Base-by-base conservation (phyloP, 2,888 invertebrate genomes). In the Hypomecis atomaria region DNA sequence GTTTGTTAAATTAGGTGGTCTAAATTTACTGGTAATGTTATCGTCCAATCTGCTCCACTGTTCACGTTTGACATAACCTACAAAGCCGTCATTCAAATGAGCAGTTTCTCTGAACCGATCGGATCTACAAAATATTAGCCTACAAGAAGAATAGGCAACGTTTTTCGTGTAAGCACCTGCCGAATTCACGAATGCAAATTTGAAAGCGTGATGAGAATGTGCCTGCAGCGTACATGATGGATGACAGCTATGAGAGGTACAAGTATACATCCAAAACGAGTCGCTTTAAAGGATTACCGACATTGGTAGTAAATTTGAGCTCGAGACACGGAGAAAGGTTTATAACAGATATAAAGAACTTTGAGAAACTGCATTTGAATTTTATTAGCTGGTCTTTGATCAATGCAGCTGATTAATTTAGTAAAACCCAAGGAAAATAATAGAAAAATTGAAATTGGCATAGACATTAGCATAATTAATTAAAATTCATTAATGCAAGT, bases 161-260 rank as follows among this genome's bases (percentile, higher is more conserved):
- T 40, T 44, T 67, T 61, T 67, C 59, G 61, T 70, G 67, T 64
- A 45, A 60, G 48, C 62, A 65, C 61, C 66, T 37, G 63, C 58
- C 54, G 66, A 70, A 71, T 73, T 71, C 63, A 59, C 52, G 58
- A 50, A 72, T 70, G 71, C 54, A 70, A 75, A 75, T 71, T 7
- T 40, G 6, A 3, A 13, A 11, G 57, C 75, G 73, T 72, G 73
- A 70, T 34, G 47, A 5, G 73, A 70, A 73, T 75, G n/a, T 11
- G 33, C 60, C 54, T 59, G 61, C 67, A 56, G 64, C 40, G 56
- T 58, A 50, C 67, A 71, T 72, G 71, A 71, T 70, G 54, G 52
- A 72, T 72, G 63, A 49, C 33, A 42, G 38, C 52, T 59, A 49
- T 61, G 13, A 43, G 43, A 59, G 45, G 53, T 50, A 62, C 23